Evolutionary conservation across 2,888 invertebrate genomes (phyloP).

Genomic region (Cerastoderma edule): DNA sequence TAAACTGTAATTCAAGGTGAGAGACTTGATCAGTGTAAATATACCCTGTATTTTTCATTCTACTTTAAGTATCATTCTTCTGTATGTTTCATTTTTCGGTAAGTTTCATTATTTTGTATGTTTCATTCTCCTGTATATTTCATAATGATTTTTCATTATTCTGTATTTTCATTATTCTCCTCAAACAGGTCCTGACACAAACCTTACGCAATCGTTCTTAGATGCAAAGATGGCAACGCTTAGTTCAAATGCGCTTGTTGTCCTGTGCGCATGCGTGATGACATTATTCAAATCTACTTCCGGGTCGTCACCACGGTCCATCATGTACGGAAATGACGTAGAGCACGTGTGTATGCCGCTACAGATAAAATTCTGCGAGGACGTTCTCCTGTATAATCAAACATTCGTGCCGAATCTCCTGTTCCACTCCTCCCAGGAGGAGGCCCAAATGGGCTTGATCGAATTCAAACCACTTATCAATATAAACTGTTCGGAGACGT

Average conservation of each 20-base stretch:
- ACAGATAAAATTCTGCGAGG: conserved; percentile 30
- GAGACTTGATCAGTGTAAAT: too few species aligned
- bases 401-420: conserved; percentile 55
- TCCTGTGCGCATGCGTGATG: conserved; percentile 9
- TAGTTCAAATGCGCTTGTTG: not conserved
- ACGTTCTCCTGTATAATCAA: conserved; percentile 44
- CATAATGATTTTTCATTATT: too few species aligned
- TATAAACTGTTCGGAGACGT: conserved; percentile 34
- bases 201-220: too few species aligned
- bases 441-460: conserved; percentile 32
- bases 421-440: conserved; percentile 39
- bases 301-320: not conserved
- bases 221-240: too few species aligned
- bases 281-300: conserved; percentile 17
- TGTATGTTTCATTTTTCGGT: too few species aligned
- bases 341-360: conserved; percentile 26
- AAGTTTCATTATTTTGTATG: too few species aligned
- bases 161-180: too few species aligned
- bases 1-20: too few species aligned
- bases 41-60: too few species aligned
- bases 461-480: conserved; percentile 49
- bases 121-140: too few species aligned
- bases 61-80: too few species aligned
- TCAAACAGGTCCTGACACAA: too few species aligned
- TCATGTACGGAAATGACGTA: conserved; percentile 14